A percentile compares a stretch with the other conserved stretches of the same genome.
phyloP scores from a whole-genome alignment of 2,113 vertebrate species.

The Anguilla rostrata region DNA sequence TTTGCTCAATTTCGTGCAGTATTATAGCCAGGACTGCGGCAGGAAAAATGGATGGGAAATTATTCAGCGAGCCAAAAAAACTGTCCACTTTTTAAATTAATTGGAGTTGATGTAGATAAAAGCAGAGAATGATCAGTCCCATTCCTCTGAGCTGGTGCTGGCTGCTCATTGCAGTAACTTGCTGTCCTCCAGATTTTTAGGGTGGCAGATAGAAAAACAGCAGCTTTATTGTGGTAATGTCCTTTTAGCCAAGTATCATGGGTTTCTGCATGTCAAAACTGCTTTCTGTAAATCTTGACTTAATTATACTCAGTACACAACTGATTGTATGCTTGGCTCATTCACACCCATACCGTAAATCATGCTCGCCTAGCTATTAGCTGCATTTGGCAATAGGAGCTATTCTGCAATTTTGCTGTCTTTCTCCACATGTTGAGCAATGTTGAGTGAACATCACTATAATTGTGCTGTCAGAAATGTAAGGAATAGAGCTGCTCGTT shows the following conservation, averaged over 20 bases:
- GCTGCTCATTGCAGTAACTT: background rate
- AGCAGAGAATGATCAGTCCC: too few relatives aligned
- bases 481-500: background rate
- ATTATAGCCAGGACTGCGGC: too few relatives aligned
- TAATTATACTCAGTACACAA: slow-evolving; percentile 4
- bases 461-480: slow-evolving; percentile 8
- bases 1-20: background rate
- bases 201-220: background rate
- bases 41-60: too few relatives aligned
- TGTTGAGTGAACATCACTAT: slow-evolving; percentile 9
- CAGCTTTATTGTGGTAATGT: background rate
- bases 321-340: slow-evolving; percentile 13
- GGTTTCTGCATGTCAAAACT: background rate
- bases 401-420: background rate
- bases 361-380: background rate
- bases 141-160: too few relatives aligned
- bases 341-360: slow-evolving; percentile 11
- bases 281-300: slow-evolving; percentile 9
- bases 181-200: background rate
- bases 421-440: background rate
- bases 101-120: too few relatives aligned
- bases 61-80: too few relatives aligned
- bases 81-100: too few relatives aligned
- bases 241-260: background rate
- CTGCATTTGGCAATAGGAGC: background rate